phyloP scores from a whole-genome alignment of 2,888 invertebrate species.

The Caenorhabditis afra region DNA sequence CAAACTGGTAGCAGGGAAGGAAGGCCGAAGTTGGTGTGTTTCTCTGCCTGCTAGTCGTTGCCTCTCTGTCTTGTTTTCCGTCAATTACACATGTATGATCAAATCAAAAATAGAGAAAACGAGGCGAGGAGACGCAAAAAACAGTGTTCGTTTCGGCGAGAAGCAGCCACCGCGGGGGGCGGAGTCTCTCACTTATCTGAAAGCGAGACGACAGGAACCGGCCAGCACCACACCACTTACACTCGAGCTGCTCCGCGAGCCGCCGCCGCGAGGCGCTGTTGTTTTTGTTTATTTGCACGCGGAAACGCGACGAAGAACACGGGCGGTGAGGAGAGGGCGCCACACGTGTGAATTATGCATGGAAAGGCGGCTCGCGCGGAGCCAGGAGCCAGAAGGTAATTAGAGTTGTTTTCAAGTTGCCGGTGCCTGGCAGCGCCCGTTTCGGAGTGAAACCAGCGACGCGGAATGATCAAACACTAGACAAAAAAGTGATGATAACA shows the following conservation, averaged over 20 bases:
- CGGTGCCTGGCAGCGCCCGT: neutral
- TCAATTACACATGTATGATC: slow-evolving; percentile 35
- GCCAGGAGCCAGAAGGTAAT: too few species aligned
- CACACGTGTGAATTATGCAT: slow-evolving; percentile 26
- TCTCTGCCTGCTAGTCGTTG: slow-evolving; percentile 11
- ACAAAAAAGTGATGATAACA: neutral
- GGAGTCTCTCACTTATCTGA: slow-evolving; percentile 9
- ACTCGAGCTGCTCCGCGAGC: neutral
- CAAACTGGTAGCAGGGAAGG: slow-evolving; percentile 25
- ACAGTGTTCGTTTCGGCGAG: slow-evolving; percentile 22
- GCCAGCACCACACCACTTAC: slow-evolving; percentile 4
- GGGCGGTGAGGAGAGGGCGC: neutral
- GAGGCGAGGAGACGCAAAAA: slow-evolving; percentile 5
- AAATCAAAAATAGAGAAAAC: slow-evolving; percentile 19
- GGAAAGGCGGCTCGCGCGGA: neutral
- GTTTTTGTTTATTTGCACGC: slow-evolving; percentile 16
- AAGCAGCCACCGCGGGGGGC: neutral
- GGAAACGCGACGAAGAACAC: neutral
- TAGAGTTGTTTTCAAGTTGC: neutral
- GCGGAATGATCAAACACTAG: neutral
- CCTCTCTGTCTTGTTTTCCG: slow-evolving; percentile 17
- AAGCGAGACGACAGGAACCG: slow-evolving; percentile 7
- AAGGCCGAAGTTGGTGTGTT: slow-evolving; percentile 3
- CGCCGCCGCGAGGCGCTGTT: neutral
- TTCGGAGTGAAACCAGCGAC: slow-evolving; percentile 1